Conservation (phyloP, 2,797 vertebrate genomes). For the Melanotaenia nigrans region DNA sequence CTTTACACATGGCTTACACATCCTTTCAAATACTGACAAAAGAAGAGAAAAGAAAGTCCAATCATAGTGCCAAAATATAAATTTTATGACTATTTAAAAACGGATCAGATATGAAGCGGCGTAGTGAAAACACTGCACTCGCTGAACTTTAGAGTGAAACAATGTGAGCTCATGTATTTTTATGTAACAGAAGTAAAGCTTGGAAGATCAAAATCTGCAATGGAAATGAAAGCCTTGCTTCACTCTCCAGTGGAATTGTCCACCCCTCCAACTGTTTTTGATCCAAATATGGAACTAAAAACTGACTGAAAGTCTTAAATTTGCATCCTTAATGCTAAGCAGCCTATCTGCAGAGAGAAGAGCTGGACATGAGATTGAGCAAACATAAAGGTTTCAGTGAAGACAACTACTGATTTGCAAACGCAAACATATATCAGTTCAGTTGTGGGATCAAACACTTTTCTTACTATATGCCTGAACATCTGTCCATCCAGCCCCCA, state of each 20-base stretch:
- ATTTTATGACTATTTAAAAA: not conserved
- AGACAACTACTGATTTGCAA: conserved; percentile 19
- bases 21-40: conserved; percentile 1
- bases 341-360: conserved; percentile 26
- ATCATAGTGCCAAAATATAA: not conserved
- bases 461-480: conserved; percentile 38
- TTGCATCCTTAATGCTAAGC: conserved; percentile 49
- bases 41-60: not conserved
- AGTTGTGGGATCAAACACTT: conserved; percentile 7
- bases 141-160: conserved; percentile 34
- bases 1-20: not conserved
- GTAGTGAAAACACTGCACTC: conserved; percentile 25
- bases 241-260: conserved; percentile 42
- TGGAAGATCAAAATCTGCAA: conserved; percentile 67
- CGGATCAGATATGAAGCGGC: not conserved
- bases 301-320: conserved; percentile 39
- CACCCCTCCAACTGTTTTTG: conserved; percentile 59
- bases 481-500: conserved; percentile 6
- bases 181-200: conserved; percentile 60
- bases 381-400: conserved; percentile 1
- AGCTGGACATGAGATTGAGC: conserved; percentile 1
- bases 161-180: conserved; percentile 49
- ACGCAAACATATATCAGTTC: not conserved
- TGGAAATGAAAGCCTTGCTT: conserved; percentile 62
- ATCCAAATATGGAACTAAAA: conserved; percentile 69